A percentile compares a stretch with the other conserved stretches of the same genome.
Conservation (phyloP, 1,140 invertebrate species). For the Drosophila azteca region DNA sequence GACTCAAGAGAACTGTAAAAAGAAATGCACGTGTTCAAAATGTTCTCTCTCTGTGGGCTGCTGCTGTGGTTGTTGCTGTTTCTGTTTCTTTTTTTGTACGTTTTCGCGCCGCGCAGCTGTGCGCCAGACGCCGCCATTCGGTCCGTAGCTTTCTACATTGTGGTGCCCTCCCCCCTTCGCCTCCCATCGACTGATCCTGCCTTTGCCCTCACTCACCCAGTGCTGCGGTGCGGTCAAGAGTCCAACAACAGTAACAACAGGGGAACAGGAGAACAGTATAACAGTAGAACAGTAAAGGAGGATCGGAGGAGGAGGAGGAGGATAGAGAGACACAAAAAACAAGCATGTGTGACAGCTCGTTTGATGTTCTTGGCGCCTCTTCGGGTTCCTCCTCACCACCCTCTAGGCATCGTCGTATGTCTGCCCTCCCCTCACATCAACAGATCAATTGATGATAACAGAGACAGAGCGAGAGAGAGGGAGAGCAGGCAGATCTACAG, state of each 20-base stretch:
- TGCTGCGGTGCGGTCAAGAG: constrained; percentile 42
- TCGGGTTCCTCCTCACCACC: constrained; percentile 25
- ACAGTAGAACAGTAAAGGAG: neutral
- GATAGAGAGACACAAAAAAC: neutral
- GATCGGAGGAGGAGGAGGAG: neutral
- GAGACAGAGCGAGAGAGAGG: too few species aligned
- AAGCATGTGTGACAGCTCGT: constrained; percentile 44
- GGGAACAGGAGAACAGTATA: constrained; percentile 11
- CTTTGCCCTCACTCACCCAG: constrained; percentile 22
- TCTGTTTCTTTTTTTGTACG: constrained; percentile 62
- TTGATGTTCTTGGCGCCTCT: constrained; percentile 74
- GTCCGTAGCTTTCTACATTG: constrained; percentile 70
- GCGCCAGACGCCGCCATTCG: constrained; percentile 69
- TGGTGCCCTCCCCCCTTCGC: constrained; percentile 6
- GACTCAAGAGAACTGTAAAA: constrained; percentile 59
- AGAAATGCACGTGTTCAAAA: constrained; percentile 80
- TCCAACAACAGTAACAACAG: constrained; percentile 31
- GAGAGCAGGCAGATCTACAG: too few species aligned
- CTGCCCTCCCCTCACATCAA: constrained; percentile 12
- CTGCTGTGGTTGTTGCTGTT: constrained; percentile 46
- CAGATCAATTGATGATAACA: constrained; percentile 48
- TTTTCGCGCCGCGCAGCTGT: constrained; percentile 74
- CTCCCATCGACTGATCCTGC: constrained; percentile 2
- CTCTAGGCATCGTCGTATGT: neutral
- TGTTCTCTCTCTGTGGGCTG: constrained; percentile 68